Conservation (phyloP, 1,140 invertebrate species). For the Bathynomus jamesi region DNA sequence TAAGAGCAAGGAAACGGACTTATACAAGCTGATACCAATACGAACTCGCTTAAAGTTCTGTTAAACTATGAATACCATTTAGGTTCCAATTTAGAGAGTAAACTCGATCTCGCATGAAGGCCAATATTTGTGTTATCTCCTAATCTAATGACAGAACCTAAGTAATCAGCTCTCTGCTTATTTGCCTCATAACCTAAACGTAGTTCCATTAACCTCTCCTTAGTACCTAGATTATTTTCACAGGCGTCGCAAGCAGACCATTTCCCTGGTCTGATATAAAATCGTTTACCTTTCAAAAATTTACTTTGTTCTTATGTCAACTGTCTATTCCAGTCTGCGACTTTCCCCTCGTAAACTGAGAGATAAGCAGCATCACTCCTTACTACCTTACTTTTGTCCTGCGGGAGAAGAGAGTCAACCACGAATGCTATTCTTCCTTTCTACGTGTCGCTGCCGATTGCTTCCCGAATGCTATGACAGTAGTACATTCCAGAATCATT, state of each 20-base stretch:
- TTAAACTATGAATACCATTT: not conserved
- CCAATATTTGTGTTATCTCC: not conserved
- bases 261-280: not conserved
- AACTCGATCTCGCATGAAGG: not conserved
- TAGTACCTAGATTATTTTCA: not conserved
- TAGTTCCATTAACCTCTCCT: not conserved
- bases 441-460: not conserved
- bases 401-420: not conserved
- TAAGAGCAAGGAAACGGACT: not conserved
- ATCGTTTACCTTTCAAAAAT: not conserved
- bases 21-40: not conserved
- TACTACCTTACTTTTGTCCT: not conserved
- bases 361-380: not conserved
- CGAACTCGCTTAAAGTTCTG: not conserved
- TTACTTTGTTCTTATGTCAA: not conserved
- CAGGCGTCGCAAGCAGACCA: not conserved
- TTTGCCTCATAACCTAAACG: not conserved
- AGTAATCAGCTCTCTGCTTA: not conserved
- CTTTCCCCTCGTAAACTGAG: not conserved
- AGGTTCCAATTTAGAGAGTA: not conserved
- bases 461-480: not conserved
- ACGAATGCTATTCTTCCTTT: not conserved
- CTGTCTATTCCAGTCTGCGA: not conserved
- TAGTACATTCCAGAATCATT: not conserved
- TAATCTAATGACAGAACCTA: not conserved